Evolutionary conservation across 2,888 invertebrate genomes (phyloP), one percentile per base, ranked within the genome.

Genomic region (Drosophila setosimentum): DNA sequence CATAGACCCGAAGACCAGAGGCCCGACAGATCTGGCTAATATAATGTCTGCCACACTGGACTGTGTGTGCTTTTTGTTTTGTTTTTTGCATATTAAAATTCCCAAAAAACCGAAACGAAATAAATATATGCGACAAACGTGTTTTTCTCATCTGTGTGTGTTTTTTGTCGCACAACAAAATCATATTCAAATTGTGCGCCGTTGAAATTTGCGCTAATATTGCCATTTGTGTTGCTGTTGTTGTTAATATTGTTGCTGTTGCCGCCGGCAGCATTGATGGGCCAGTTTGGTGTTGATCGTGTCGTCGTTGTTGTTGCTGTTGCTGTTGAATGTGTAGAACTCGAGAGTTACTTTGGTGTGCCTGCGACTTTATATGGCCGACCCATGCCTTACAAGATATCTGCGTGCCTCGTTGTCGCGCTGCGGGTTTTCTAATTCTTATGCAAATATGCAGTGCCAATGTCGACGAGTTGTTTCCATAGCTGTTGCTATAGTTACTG

Each of bases 201-300:
- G 80, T 72, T 85, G 89, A 89, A 87, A 82, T 85, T 89, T 85
- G 87, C 90, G 90, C 88, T 89, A 89, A 85, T 89, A 88, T 86
- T 85, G 88, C 88, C 80, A 87, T 88, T 86, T 83, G 78, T 84
- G 80, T 79, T 71, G 73, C 49, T 73, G 79, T 60, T 74, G 68
- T 35, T 70, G 71, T 32, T 76, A 59, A 11, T 62, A 51, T 37
- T 68, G 51, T 21, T 61, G 62, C 18, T 59, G 55, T 42, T 73
- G 78, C 67, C 66, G 48, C 68, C 78, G 70, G 67, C 73, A 53
- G 55, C 67, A 71, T 72, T 76, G 89, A 80, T 85, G 85, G 89
- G 86, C 86, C 76, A 78, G 83, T 86, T 86, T 89, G 65, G 63
- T 71, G 79, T 51, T 72, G 71, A 63, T 71, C 68, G 70, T 74